These are phyloP conservation scores for Pyrrhosoma nymphula DNA, from an alignment of 2,888 invertebrate species.

Conservation along the genomic window DNA sequence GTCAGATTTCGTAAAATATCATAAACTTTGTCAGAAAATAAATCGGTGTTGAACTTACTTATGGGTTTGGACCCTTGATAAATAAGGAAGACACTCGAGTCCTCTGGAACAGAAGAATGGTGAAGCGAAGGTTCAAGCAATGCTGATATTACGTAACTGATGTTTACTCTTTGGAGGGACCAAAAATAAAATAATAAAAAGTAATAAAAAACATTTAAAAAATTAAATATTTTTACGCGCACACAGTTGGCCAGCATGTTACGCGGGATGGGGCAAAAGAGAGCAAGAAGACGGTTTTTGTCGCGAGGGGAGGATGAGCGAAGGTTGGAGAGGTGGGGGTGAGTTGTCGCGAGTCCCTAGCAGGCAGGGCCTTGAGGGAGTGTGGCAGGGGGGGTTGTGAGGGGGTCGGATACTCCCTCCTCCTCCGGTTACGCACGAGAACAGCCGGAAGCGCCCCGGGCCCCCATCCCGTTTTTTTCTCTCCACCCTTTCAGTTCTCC, in stretches of 20 bases:
- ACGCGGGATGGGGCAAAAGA: background rate
- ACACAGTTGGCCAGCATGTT: background rate
- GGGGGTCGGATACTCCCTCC: background rate
- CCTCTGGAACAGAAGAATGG: too few relatives aligned
- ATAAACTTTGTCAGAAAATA: too few relatives aligned
- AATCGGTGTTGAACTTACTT: too few relatives aligned
- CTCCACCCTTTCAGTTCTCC: background rate
- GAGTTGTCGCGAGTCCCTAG: background rate
- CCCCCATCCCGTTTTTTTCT: background rate
- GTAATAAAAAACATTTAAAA: too few relatives aligned
- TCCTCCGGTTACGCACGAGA: slow-evolving; percentile 63
- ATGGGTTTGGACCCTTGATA: too few relatives aligned
- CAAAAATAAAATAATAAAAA: too few relatives aligned
- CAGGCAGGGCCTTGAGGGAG: background rate
- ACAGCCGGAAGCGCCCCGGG: slow-evolving; percentile 39
- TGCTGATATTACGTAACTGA: too few relatives aligned
- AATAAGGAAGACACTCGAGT: too few relatives aligned
- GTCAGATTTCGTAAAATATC: too few relatives aligned
- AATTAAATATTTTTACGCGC: too few relatives aligned
- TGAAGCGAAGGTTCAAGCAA: too few relatives aligned
- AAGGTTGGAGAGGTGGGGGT: background rate
- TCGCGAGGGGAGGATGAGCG: background rate
- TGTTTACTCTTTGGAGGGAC: too few relatives aligned
- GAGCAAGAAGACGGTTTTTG: background rate
- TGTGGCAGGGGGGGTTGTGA: background rate